Percentiles rank a stretch among this genome's conserved stretches.
Evolutionary conservation across 2,888 invertebrate species (phyloP).

Genomic region (Athripsodes cinereus): DNA sequence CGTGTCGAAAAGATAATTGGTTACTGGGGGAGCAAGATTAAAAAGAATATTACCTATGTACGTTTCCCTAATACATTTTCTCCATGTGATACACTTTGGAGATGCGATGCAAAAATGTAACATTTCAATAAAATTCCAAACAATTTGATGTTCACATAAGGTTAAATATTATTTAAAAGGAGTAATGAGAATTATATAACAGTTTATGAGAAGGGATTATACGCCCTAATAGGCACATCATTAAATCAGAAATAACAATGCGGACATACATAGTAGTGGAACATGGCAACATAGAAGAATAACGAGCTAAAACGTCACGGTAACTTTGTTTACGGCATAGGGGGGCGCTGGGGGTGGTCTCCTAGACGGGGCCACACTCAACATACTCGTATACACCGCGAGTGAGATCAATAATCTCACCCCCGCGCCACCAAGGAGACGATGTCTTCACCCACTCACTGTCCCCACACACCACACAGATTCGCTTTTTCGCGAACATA

Average conservation of each 20-base stretch:
- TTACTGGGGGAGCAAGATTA: too few species aligned
- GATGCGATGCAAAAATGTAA: too few species aligned
- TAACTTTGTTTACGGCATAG: constrained; percentile 26
- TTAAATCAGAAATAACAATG: constrained; percentile 26
- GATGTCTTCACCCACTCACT: constrained; percentile 43
- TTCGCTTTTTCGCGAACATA: constrained; percentile 28
- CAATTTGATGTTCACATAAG: too few species aligned
- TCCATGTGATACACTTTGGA: too few species aligned
- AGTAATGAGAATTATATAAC: not conserved
- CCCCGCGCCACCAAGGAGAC: constrained; percentile 45
- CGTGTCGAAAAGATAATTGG: too few species aligned
- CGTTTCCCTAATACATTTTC: too few species aligned
- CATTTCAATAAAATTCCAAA: too few species aligned
- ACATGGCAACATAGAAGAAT: constrained; percentile 24
- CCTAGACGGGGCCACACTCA: constrained; percentile 14
- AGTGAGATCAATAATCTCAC: constrained; percentile 31
- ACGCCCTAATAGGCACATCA: constrained; percentile 16
- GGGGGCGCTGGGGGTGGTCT: constrained; percentile 10
- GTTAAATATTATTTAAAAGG: too few species aligned
- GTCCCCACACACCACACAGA: constrained; percentile 30
- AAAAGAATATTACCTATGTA: too few species aligned
- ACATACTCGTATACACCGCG: constrained; percentile 20
- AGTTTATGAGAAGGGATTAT: constrained; percentile 2
- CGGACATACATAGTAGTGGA: constrained; percentile 9
- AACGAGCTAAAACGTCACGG: constrained; percentile 27